phyloP scores from a whole-genome alignment of 1,140 invertebrate species.

The silkworm (Bombyx mori) region ASM3026992v2 NC_085121.1:15154501-15155000 shows the following conservation, averaged over 20 bases:
- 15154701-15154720: conserved; percentile 81
- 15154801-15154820: conserved; percentile 75
- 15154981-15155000: conserved; percentile 67
- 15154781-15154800: conserved; percentile 72
- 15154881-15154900: conserved; percentile 63
- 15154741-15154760: conserved; percentile 72
- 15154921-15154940: conserved; percentile 75
- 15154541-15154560: conserved; percentile 80
- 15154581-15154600: conserved; percentile 77
- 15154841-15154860: conserved; percentile 81
- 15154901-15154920: conserved; percentile 73
- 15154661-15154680: conserved; percentile 76
- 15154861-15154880: conserved; percentile 56
- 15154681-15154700: conserved; percentile 78
- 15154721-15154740: conserved; percentile 78
- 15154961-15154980: conserved; percentile 74
- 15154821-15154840: conserved; percentile 79
- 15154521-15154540: conserved; percentile 79
- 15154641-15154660: conserved; percentile 78
- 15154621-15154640: conserved; percentile 79
- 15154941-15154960: conserved; percentile 72
- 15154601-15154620: conserved; percentile 80
- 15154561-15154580: conserved; percentile 80
- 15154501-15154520: conserved; percentile 75
- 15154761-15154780: conserved; percentile 73